Base-by-base conservation (phyloP, 2,113 vertebrate species). In the Siniperca knerii region DNA sequence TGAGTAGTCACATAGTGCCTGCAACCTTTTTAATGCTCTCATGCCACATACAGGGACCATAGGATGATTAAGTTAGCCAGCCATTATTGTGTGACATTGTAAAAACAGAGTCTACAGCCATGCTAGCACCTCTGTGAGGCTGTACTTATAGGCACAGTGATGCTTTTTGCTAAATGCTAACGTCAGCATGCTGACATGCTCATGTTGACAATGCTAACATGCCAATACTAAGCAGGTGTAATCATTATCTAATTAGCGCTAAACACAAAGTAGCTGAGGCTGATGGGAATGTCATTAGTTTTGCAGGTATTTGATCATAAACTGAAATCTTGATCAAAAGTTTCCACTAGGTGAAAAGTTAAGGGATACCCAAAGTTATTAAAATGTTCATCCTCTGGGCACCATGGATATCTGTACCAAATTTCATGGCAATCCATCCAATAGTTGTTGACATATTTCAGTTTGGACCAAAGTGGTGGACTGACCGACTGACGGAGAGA, bases 261-360 rank as follows among this genome's bases (percentile, higher is more conserved):
- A 46, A 46, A 20, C n/a, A 60, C 40, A 25, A 42, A 35, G 48
- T 52, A 44, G n/a, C n/a, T 60, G n/a, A 46, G 25, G 55, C 37
- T 58, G 15, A 74, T 44, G 55, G 21, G 12, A 23, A 40, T 40
- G 10, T 15, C 29, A 40, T 40, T 40, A 16, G 50, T 33, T 70
- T 35, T 52, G 67, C 67, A 68, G 15, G 44, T 48, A 25, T 68
- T 29, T 29, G 9, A 13, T 18, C 65, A 68, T 25, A 29, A n/a
- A n/a, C 23, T 66, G 21, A 66, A 66, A 66, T 54, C 18, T 23
- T 13, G 33, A 71, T 71, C n/a, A 70, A 54, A 37, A 72, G 21
- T 15, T 35, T 12, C 3, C 4, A 21, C 21, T 18, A 29, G 15
- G 33, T 50, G 25, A 35, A 73, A 54, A 3, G 50, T 71, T 7